Evolutionary conservation across 2,797 vertebrate genomes (phyloP).

Genomic region (Macroramphosus scolopax): DNA sequence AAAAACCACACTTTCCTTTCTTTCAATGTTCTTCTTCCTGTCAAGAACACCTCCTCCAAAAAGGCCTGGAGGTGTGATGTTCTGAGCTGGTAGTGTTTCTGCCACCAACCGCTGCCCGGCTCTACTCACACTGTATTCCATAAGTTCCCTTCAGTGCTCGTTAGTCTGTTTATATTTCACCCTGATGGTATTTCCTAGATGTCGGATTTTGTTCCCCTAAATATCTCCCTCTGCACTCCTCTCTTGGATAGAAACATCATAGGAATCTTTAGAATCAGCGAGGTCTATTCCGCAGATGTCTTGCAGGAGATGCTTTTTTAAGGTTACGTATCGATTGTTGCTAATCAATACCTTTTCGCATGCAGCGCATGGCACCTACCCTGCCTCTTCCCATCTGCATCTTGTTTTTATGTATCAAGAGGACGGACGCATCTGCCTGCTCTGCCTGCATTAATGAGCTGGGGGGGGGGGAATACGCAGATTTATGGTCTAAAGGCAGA

Average conservation of each 20-base stretch:
- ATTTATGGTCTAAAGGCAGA: constrained; percentile 47
- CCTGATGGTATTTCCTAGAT: not conserved
- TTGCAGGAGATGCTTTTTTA: constrained; percentile 35
- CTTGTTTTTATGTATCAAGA: constrained; percentile 39
- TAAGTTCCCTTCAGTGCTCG: constrained; percentile 46
- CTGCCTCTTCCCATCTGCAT: constrained; percentile 45
- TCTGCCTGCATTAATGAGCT: constrained; percentile 45
- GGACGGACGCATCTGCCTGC: constrained; percentile 32
- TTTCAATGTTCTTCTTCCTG: constrained; percentile 28
- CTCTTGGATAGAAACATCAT: constrained; percentile 8
- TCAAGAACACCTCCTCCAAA: constrained; percentile 53
- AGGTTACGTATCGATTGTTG: constrained; percentile 29
- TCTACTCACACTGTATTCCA: constrained; percentile 47
- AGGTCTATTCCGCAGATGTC: constrained; percentile 1
- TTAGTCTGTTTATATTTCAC: constrained; percentile 10
- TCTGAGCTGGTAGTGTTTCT: constrained; percentile 50
- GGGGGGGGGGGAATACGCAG: not conserved
- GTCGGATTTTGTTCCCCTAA: constrained; percentile 23
- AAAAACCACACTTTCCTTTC: too few species aligned
- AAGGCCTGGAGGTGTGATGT: constrained; percentile 60
- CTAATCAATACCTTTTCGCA: constrained; percentile 45
- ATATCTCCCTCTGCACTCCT: not conserved
- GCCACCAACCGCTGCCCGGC: constrained; percentile 45
- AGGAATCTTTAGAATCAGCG: constrained; percentile 20
- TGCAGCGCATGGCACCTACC: constrained; percentile 19